Evolutionary conservation across 2,888 invertebrate species (phyloP), one percentile per base, ranked within the genome.

Genomic region (Linnaemya tessellans): DNA sequence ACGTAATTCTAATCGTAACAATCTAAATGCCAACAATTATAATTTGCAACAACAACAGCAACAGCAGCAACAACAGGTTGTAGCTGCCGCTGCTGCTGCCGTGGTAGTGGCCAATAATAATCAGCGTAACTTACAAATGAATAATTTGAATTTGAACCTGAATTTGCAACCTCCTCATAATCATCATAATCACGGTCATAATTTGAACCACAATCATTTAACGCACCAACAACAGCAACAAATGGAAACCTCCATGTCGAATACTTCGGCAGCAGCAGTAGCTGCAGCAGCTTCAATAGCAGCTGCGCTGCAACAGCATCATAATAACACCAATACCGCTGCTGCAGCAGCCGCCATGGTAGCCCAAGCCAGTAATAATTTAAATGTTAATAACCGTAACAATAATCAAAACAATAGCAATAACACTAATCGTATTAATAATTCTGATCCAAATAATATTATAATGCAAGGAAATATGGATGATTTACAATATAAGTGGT

Each of bases 341-440:
- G 94, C 91, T 93, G 94, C 89, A 93, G 94, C 89, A 93, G 93
- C 91, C 93, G 94, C 92, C 93, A 94, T 90, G 93, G 94, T 84
- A 93, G 94, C 35, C 92, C 94, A 87, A 93, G 94, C 91, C 93
- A 87, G 84, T 41, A 87, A 87, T 80, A 87, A 88, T 85, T 85
- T 88, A 84, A 88, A 87, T 86, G 87, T 87, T 62, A 88, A 86
- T 83, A 77, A 81, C 75, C 84, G 80, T 84, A 87, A 87, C 20
- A 85, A 86, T 74, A 88, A 86, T 75, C 79, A 79, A 56, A 84
- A 85, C 54, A 87, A 86, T 85, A 86, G 73, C 73, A 84, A 84
- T 74, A 87, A 87, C 75, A 88, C 84, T 82, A 86, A 84, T 73
- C 85, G 71, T 80, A 84, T 87, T 79, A 87, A 88, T 85, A 88